A percentile compares a stretch with the other conserved stretches of the same genome.
phyloP scores from a whole-genome alignment of 1,140 invertebrate genomes.

The Phortica variegata region DNA sequence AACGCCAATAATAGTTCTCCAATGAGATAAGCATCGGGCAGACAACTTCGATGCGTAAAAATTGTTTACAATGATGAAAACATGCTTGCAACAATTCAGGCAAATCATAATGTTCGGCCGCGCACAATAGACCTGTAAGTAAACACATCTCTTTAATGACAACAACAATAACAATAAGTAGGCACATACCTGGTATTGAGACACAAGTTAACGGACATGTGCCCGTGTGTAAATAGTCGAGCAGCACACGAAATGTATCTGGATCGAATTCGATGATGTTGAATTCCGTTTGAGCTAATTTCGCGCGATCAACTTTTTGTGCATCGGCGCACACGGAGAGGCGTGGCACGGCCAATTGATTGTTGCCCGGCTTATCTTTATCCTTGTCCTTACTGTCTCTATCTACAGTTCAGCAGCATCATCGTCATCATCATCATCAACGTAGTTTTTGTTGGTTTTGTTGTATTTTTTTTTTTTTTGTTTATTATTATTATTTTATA shows the following conservation, averaged over 20 bases:
- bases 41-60: constrained; percentile 86
- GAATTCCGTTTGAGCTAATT: constrained; percentile 92
- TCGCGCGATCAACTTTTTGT: constrained; percentile 88
- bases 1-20: constrained; percentile 94
- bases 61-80: constrained; percentile 94
- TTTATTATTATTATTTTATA: no score
- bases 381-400: constrained; percentile 79
- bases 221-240: constrained; percentile 91
- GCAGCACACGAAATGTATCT: constrained; percentile 84
- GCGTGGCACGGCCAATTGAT: constrained; percentile 77
- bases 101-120: constrained; percentile 91
- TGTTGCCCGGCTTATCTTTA: constrained; percentile 72
- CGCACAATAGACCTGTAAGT: constrained; percentile 77
- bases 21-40: constrained; percentile 89
- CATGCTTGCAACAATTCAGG: constrained; percentile 90
- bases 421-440: background rate
- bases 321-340: constrained; percentile 90
- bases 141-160: background rate
- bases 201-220: constrained; percentile 88
- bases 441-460: no score
- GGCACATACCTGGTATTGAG: constrained; percentile 72
- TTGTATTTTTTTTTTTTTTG: no score
- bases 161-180: background rate
- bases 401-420: constrained; percentile 59
- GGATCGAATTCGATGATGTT: constrained; percentile 94